Evolutionary conservation across 53 echinoderm and acorn worm species (phyloP), one percentile per base, ranked within the genome.

Genomic region (Astropecten irregularis): DNA sequence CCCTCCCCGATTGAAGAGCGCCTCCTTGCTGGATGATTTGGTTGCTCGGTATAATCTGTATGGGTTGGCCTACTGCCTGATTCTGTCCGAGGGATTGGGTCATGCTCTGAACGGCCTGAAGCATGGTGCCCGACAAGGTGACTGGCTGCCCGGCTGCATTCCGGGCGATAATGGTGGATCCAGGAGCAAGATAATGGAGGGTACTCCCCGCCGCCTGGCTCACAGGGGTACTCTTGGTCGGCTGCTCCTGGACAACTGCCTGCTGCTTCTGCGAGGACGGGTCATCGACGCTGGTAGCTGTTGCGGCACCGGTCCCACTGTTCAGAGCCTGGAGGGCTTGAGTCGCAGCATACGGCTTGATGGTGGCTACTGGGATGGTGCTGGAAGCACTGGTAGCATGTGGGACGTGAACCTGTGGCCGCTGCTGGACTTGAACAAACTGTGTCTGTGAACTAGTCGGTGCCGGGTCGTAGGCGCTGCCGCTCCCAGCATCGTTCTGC

Each of bases 31-130:
- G 74, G 13, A 85, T 74, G 36, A 76, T 60, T 49, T 85, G 86
- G 35, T 27, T 49, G 10, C 58, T 70, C 16, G 84, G 82, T 21
- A 81, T 66, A 55, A 90, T 57, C 39, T 90, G 90, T 28, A 90
- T 86, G 34, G 90, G 82, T n/a, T 73, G 71, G 40, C 86, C 85
- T 1, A 85, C 36, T 14, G 85, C 54, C 40, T 63, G 66, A 47
- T 62, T 79, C 39, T 57, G 73, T 9, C 54, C 54, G 19, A 73
- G 36, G 13, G 73, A 53, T 47, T 73, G 76, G 58, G 76, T 76
- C 76, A 57, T 76, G 46, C 40, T 76, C 34, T 79, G 79, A 21
- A 79, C 79, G 30, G 49, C 61, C 25, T 79, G 79, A 0, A 79
- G 62, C 61, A 79, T 47, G 0, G 63, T 61, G 13, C 62, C 47